phyloP scores from a whole-genome alignment of 2,113 vertebrate species.

The Tenebrosternarchus preto region DNA sequence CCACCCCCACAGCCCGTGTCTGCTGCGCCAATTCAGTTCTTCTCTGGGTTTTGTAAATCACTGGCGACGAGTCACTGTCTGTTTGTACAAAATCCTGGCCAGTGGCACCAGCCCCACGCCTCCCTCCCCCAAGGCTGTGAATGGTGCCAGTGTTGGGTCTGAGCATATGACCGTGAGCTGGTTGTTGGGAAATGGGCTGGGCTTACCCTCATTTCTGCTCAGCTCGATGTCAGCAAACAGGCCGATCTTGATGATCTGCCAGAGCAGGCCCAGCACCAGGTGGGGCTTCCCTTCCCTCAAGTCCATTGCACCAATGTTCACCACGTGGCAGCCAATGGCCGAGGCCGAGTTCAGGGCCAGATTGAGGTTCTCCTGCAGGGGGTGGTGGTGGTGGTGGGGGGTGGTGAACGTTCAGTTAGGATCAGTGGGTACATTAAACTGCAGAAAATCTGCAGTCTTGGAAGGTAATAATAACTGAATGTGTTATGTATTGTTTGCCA shows the following conservation, averaged over 20 bases:
- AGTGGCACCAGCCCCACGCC: neutral
- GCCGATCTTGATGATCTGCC: constrained; percentile 98
- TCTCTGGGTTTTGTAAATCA: neutral
- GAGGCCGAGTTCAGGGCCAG: constrained; percentile 96
- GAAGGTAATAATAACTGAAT: neutral
- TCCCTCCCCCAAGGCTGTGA: neutral
- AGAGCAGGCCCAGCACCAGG: constrained; percentile 92
- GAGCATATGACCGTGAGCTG: neutral
- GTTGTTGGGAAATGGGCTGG: neutral
- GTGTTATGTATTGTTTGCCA: neutral
- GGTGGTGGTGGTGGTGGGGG: no score
- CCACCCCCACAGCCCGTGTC: no score
- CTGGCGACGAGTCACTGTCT: neutral
- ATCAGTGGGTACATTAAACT: neutral
- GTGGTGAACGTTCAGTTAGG: neutral
- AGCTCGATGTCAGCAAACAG: constrained; percentile 94
- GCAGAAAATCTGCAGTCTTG: neutral
- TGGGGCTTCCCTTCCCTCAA: constrained; percentile 95
- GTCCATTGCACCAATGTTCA: constrained; percentile 95
- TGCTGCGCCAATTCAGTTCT: constrained; percentile 12
- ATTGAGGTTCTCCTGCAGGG: constrained; percentile 95
- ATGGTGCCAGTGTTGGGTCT: constrained; percentile 6
- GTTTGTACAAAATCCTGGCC: constrained; percentile 27
- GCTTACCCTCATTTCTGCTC: constrained; percentile 91
- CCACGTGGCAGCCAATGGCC: constrained; percentile 96